Percentiles rank a stretch among this genome's conserved stretches.
Evolutionary conservation across 2,797 vertebrate genomes (phyloP).

Genomic region (Sebastes kiyomatsui): DNA sequence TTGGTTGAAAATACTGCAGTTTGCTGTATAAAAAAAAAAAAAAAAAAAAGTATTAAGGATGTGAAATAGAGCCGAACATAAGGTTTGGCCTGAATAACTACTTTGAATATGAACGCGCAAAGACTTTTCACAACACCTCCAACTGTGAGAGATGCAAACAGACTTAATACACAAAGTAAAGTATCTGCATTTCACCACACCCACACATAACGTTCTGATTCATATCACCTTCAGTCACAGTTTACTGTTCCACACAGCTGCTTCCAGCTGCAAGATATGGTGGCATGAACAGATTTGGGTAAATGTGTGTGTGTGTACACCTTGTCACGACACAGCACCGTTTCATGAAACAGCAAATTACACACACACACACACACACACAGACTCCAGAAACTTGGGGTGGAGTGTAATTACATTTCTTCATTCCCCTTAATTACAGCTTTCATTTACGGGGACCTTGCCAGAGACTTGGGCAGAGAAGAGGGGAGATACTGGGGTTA

Average conservation of each 20-base stretch:
- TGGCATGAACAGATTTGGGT: constrained; percentile 49
- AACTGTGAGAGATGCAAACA: background rate
- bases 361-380: constrained; percentile 5
- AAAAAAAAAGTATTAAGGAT: background rate
- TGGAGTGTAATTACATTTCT: constrained; percentile 67
- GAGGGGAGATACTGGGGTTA: constrained; percentile 65
- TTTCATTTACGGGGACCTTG: constrained; percentile 62
- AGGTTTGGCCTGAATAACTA: background rate
- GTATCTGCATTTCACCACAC: constrained; percentile 26
- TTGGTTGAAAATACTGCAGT: background rate
- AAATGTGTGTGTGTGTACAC: background rate
- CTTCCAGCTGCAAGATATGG: constrained; percentile 13
- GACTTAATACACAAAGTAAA: constrained; percentile 11
- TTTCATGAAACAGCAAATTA: background rate
- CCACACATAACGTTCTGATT: constrained; percentile 3
- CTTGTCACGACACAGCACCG: constrained; percentile 15
- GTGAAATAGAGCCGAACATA: background rate
- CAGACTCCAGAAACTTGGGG: constrained; percentile 35
- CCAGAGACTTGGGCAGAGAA: constrained; percentile 37
- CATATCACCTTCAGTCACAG: constrained; percentile 24
- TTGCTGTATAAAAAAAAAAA: background rate
- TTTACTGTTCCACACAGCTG: constrained; percentile 13
- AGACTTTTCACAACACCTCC: background rate
- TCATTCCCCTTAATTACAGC: constrained; percentile 75
- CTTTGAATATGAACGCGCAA: background rate